Percentiles rank a stretch among this genome's conserved stretches.
Evolutionary conservation across 2,113 vertebrate genomes (phyloP).

Genomic region (Tiliqua scincoides): DNA sequence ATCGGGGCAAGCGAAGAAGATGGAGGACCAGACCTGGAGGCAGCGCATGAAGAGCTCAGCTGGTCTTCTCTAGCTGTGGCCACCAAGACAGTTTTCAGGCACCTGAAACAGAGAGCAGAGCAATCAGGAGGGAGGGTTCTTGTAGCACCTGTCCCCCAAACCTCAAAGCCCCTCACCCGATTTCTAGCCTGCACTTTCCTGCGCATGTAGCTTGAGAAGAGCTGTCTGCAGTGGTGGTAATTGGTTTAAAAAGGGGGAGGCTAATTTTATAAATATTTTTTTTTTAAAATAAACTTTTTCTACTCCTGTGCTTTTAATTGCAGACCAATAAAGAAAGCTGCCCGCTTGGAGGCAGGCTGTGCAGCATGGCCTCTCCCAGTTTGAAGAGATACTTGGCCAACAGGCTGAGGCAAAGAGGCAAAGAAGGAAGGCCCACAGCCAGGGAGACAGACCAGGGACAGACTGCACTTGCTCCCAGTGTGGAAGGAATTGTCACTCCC

Average conservation of each 20-base stretch:
- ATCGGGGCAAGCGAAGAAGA: neutral
- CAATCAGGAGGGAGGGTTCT: neutral
- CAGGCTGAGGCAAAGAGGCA: too few species aligned
- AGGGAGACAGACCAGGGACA: too few species aligned
- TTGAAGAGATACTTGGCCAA: too few species aligned
- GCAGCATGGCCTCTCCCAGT: too few species aligned
- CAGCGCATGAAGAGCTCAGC: neutral
- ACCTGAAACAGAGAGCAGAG: constrained; percentile 44
- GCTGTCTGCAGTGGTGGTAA: neutral
- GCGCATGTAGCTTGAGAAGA: neutral
- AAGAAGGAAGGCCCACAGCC: too few species aligned
- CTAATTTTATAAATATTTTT: too few species aligned
- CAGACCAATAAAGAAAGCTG: too few species aligned
- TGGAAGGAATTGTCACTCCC: too few species aligned
- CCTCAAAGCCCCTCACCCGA: neutral
- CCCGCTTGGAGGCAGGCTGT: too few species aligned
- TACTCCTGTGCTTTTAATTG: neutral
- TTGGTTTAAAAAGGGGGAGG: too few species aligned
- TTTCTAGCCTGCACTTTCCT: neutral
- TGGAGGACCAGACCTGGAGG: neutral
- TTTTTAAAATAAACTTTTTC: neutral
- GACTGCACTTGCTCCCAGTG: too few species aligned
- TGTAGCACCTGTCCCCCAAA: too few species aligned
- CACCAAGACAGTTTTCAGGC: constrained; percentile 40
- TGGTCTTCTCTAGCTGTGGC: constrained; percentile 1